Base-by-base conservation (phyloP, 2,888 invertebrate genomes). In the Phragmatobia fuliginosa region DNA sequence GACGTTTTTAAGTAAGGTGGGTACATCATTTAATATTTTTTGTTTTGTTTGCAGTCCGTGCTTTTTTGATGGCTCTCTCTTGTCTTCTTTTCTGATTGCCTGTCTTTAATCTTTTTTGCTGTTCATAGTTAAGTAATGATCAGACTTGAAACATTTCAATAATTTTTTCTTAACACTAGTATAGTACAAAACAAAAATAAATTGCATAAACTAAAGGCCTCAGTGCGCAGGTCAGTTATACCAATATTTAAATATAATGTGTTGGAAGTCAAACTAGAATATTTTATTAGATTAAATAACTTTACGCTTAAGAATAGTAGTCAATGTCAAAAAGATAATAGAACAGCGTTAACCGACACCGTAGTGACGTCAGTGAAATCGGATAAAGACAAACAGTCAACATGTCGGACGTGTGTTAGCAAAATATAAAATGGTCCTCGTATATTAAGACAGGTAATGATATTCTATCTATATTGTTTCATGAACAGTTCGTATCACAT, bases 341-440 rank as follows among this genome's bases (percentile, higher is more conserved):
- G 52, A 56, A 56, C 52, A 56, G 25, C 14, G 52, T 11, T n/a
- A 49, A 49, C n/a, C 28, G 52, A 56, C 52, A 56, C 52, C 52
- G 52, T 25, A 28, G 52, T 28, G 52, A 56, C 49, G 49, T 49
- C n/a, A 49, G 49, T 25, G 49, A 49, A 49, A 49, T 49, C 49
- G 49, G 49, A 56, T 56, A 56, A 56, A 56, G 28, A 56, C 52
- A 56, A 52, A 56, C 52, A 56, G 25, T 56, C 52, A 56, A 56
- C 52, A 28, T 28, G 52, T 56, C 52, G 6, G 52, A 25, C 52
- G 25, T 56, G 52, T 56, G 28, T 56, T 56, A 56, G 52, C 28
- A 28, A 56, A 56, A 56, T 56, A 56, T 56, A 56, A 49, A 49
- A 49, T 49, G n/a, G 49, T 49, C n/a, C 49, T 49, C 49, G 5